Base-by-base conservation (phyloP, 1,140 invertebrate species). In the Rhyacophila brunnea region DNA sequence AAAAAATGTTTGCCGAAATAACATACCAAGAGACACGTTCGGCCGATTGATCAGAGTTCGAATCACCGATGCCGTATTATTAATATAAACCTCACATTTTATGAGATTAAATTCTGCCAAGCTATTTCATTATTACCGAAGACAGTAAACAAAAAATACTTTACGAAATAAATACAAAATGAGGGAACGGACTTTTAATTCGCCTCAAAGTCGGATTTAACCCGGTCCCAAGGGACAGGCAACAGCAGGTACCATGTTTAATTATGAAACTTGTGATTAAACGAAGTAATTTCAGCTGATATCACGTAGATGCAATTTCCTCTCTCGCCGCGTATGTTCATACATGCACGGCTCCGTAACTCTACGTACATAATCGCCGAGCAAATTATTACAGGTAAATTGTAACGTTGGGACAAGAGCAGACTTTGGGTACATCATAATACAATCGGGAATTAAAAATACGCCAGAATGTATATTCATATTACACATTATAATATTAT, bases 241-340 rank as follows among this genome's bases (percentile, higher is more conserved):
- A 5, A 5, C 34, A 35, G 34, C 11, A 40, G 38, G 15, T 28
- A 45, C 19, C 46, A 40, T 59, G 57, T 59, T 55, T 64, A 55
- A 55, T 64, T 60, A 55, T 64, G 46, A 55, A 55, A 42, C 15
- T 57, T 54, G 43, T 65, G 53, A 61, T 61, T 61, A 61, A 61
- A 49, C 53, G 40, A 43, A 58, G 58, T 60, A 51, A 47, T 59
- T 62, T 44, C 48, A 20, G 45, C 10, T 13, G 48, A 42, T 56
- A 55, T 65, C 63, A 65, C 63, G 63, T 65, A 49, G 36, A 18
- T 43, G 53, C 63, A 65, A 65, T 65, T 65, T 65, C 63, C 52
- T 59, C 42, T 35, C 28, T 14, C 11, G 32, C 19, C 15, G 48
- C 20, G 18, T 14, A 28, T n/a, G n/a, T 9, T 9, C 23, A 28